Evolutionary conservation across 2,797 vertebrate species (phyloP), one percentile per base, ranked within the genome.

Genomic region (Sphenopsis melanotis): DNA sequence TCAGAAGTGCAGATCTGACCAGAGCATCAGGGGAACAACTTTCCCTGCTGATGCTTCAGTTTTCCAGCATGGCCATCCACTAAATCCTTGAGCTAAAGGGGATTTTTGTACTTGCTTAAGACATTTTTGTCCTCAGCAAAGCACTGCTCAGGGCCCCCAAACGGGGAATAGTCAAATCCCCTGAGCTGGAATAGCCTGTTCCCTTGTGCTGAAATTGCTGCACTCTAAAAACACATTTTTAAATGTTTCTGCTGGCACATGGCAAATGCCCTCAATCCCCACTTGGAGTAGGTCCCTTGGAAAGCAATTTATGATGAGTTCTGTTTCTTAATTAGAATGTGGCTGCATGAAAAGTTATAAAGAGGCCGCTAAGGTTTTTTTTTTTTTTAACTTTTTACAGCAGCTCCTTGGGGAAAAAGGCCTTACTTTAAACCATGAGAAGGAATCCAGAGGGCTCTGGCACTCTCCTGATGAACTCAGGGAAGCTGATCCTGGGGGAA

Each of bases 271-370:
- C 61, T 89, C 69, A 15, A n/a, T 56, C 34, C 61, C 39, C 56
- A 65, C 61, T 78, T 71, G 83, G 69, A 68, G 47, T 2, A n/a
- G 32, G 60, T 85, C 83, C 94, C 93, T 80, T 85, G 64, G 89
- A 95, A 96, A 95, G 86, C 27, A 89, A 87, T 94, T 95, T 91
- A 69, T 90, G 72, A 87, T 2, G 13, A 75, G 71, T 84, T 94
- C 95, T 85, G 44, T 7, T 66, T 91, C 87, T 92, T 93, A 97
- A 93, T 93, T 90, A 96, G 79, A 95, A 77, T 47, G 64, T 57
- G 90, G 61, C 91, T 90, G 42, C 36, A 77, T 57, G 77, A 80
- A 83, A 78, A 24, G 16, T 75, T 93, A 93, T 57, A 89, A 93
- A 89, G 71, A 47, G 57, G 27, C 57, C 34, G 1, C 52, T 91